Base-by-base conservation (phyloP, 1,140 invertebrate species). In the Gonatopus flavifemur region DNA sequence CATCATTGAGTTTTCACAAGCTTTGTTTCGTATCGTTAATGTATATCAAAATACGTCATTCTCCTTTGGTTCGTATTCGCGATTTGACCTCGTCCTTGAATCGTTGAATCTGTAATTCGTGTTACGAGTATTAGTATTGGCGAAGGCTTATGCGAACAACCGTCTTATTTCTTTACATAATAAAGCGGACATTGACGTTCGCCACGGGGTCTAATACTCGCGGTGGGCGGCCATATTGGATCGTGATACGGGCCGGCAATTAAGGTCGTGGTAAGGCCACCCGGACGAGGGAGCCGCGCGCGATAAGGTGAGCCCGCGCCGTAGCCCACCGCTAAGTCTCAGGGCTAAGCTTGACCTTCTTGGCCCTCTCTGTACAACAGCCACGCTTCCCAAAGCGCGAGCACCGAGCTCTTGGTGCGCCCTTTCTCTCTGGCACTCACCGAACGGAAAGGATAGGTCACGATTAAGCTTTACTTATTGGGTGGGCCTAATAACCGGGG, bases 261-360 rank as follows among this genome's bases (percentile, higher is more conserved):
- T 76, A 76, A 78, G 72, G 69, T 67, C 68, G 71, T 73, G n/a
- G 69, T 74, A 74, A n/a, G 74, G 75, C 75, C 75, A 78, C 76
- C 76, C 76, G 74, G 73, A 69, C 72, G 71, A 65, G 59, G 58
- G 62, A 66, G 55, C n/a, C n/a, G n/a, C 45, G 52, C 45, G 65
- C 72, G 74, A 76, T 76, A 76, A 77, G 73, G 67, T 68, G 64
- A 69, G 70, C 64, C 63, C n/a, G 55, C 60, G 51, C 61, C 62
- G 57, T 52, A n/a, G 52, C 37, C 21, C 45, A 33, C 45, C 33
- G 56, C 52, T 52, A 45, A 62, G 62, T 66, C 63, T 68, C 65
- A 68, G 68, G 66, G 66, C 68, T 72, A 64, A 67, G 69, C 57
- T 66, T 74, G 73, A 74, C 71, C 72, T 62, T 61, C 60, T 51